Evolutionary conservation across 2,113 vertebrate species (phyloP).

Genomic region (Hemicordylus capensis): DNA sequence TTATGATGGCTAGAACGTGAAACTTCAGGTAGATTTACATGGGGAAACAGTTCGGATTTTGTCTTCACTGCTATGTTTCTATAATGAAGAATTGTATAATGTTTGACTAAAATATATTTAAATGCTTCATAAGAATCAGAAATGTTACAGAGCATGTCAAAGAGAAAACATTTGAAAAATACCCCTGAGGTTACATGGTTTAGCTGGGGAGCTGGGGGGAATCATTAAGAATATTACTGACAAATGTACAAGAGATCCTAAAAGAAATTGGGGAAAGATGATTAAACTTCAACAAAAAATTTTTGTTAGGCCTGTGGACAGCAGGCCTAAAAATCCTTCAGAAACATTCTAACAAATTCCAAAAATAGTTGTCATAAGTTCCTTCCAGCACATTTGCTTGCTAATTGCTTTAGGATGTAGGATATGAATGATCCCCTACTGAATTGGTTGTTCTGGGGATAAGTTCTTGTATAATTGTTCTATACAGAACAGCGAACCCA

Average conservation of each 20-base stretch:
- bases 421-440: neutral
- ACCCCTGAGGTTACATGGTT: neutral
- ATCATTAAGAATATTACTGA: neutral
- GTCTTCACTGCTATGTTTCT: too few relatives aligned
- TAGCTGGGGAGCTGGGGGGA: neutral
- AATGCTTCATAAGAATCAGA: neutral
- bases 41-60: too few relatives aligned
- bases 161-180: neutral
- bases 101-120: neutral
- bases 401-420: neutral
- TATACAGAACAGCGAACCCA: neutral
- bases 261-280: neutral
- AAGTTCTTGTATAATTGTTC: neutral
- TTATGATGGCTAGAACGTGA: neutral
- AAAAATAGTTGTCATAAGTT: neutral
- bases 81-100: too few relatives aligned
- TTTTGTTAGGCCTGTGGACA: neutral
- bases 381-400: neutral
- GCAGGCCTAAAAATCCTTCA: too few relatives aligned
- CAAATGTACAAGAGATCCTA: neutral
- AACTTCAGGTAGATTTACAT: too few relatives aligned
- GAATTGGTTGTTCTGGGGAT: neutral
- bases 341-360: neutral
- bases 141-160: neutral
- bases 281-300: neutral